phyloP scores from a whole-genome alignment of 2,888 invertebrate genomes.

The Polia nebulosa region DNA sequence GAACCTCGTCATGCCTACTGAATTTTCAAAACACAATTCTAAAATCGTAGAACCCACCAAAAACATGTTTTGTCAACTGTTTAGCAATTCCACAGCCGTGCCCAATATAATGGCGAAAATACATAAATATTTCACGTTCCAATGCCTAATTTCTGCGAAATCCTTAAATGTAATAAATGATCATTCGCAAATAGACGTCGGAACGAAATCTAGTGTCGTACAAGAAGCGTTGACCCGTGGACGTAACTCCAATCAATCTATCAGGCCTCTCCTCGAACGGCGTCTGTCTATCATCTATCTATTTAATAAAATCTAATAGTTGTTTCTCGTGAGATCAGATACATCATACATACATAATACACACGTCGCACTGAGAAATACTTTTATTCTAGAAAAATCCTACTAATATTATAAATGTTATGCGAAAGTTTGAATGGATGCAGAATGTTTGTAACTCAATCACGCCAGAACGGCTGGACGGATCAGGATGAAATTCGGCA shows the following conservation, averaged over 20 bases:
- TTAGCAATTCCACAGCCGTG: slow-evolving; percentile 48
- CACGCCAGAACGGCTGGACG: too few species aligned
- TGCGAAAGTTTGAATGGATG: too few species aligned
- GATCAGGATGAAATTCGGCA: too few species aligned
- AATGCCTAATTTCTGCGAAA: slow-evolving; percentile 50
- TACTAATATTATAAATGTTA: too few species aligned
- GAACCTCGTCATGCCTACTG: background rate
- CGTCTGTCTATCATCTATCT: slow-evolving; percentile 54
- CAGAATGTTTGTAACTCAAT: too few species aligned
- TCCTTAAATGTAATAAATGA: slow-evolving; percentile 51
- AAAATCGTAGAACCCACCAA: slow-evolving; percentile 10
- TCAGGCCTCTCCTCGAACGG: slow-evolving; percentile 60
- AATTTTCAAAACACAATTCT: slow-evolving; percentile 20
- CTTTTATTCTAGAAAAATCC: slow-evolving; percentile 22
- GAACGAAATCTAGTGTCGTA: slow-evolving; percentile 46
- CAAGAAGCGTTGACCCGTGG: slow-evolving; percentile 61
- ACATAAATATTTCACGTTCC: slow-evolving; percentile 53
- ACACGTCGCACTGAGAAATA: slow-evolving; percentile 18
- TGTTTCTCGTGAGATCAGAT: slow-evolving; percentile 38
- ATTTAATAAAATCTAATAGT: slow-evolving; percentile 52
- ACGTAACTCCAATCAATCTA: slow-evolving; percentile 57
- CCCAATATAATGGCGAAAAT: slow-evolving; percentile 43
- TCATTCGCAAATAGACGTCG: slow-evolving; percentile 43
- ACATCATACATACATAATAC: slow-evolving; percentile 42
- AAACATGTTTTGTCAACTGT: slow-evolving; percentile 33